phyloP scores from a whole-genome alignment of 2,797 vertebrate species.

The Picus viridis region DNA sequence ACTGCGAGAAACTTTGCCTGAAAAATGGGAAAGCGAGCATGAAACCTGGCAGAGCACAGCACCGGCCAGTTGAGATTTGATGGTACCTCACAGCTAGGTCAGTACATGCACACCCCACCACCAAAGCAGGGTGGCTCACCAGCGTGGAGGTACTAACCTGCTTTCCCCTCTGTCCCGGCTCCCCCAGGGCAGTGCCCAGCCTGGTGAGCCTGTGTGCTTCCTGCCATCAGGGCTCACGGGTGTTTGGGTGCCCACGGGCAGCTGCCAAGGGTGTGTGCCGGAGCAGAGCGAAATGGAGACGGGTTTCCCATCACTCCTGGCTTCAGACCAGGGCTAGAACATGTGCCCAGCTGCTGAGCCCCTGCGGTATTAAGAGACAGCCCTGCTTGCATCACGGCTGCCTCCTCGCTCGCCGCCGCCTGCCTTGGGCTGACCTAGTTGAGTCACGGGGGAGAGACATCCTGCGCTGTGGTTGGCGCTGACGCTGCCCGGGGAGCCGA shows the following conservation, averaged over 20 bases:
- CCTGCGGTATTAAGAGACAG: conserved; percentile 1
- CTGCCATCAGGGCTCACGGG: fast-evolving
- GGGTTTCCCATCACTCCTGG: background rate
- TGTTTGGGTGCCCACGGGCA: fast-evolving
- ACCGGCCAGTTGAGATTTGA: background rate
- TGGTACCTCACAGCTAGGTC: background rate
- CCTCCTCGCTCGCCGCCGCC: background rate
- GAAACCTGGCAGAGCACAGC: background rate
- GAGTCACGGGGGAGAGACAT: conserved; percentile 61
- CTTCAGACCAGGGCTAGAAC: background rate
- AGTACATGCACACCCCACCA: background rate
- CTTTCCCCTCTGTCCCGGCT: background rate
- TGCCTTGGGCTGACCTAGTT: conserved; percentile 62
- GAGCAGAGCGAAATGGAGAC: background rate
- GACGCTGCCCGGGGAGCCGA: background rate
- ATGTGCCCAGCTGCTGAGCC: background rate
- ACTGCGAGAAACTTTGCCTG: background rate
- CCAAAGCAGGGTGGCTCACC: background rate
- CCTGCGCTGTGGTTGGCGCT: conserved; percentile 23
- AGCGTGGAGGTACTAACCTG: background rate
- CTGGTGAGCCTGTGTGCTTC: fast-evolving
- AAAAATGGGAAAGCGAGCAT: background rate
- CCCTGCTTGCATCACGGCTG: background rate
- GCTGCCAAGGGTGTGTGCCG: background rate
- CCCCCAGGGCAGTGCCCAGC: fast-evolving